Evolutionary conservation across 1,140 invertebrate species (phyloP).

Genomic region (Elymnias hypermnestra): DNA sequence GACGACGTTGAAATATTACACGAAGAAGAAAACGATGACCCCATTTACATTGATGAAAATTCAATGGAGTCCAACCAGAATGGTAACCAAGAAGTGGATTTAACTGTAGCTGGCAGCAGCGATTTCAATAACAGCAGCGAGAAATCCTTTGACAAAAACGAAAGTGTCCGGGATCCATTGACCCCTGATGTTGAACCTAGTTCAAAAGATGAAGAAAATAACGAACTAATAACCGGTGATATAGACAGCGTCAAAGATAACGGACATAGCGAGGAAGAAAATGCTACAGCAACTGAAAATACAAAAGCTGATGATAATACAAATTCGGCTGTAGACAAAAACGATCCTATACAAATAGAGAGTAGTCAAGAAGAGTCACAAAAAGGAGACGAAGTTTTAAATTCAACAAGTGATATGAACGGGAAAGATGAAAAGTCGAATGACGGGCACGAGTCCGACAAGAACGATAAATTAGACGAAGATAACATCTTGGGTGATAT

Average conservation of each 20-base stretch:
- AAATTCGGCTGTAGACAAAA: neutral
- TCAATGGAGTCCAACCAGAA: slow-evolving; percentile 55
- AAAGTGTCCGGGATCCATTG: slow-evolving; percentile 7
- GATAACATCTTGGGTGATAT: slow-evolving; percentile 23
- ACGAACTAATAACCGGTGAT: no score
- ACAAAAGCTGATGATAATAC: neutral
- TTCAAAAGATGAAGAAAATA: neutral
- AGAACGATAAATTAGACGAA: slow-evolving; percentile 19
- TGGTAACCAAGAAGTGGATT: slow-evolving; percentile 52
- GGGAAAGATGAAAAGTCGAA: slow-evolving; percentile 3
- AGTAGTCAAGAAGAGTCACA: no score
- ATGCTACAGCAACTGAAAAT: neutral
- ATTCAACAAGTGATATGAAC: neutral
- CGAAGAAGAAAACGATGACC: slow-evolving; percentile 56
- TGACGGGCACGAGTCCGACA: slow-evolving; percentile 13
- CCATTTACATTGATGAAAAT: slow-evolving; percentile 75
- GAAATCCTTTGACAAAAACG: slow-evolving; percentile 29
- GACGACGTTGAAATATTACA: slow-evolving; percentile 70
- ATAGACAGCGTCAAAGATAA: slow-evolving; percentile 10
- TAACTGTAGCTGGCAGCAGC: slow-evolving; percentile 47
- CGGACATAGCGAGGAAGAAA: slow-evolving; percentile 7
- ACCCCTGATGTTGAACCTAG: neutral
- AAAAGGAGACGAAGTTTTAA: neutral
- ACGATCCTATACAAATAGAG: no score
- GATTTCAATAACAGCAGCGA: slow-evolving; percentile 58